phyloP scores from a whole-genome alignment of 2,113 vertebrate genomes.

The Neolamprologus variostigma region DNA sequence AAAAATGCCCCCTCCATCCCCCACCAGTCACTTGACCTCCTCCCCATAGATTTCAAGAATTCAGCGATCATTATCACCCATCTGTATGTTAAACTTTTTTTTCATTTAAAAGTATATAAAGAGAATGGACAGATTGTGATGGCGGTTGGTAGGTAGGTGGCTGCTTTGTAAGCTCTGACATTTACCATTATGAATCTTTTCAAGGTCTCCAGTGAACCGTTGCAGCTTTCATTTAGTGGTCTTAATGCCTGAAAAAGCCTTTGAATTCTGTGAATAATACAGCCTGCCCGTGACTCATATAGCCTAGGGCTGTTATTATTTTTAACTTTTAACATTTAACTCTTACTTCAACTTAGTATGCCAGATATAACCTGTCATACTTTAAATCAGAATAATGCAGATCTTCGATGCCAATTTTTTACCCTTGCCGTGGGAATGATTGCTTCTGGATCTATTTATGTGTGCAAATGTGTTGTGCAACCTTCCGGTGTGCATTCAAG shows the following conservation, averaged over 20 bases:
- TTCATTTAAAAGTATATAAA: background rate
- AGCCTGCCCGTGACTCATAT: background rate
- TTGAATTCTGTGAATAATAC: background rate
- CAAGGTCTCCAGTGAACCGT: background rate
- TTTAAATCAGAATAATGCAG: slow-evolving; percentile 18
- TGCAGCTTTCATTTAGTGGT: background rate
- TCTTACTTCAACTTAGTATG: background rate
- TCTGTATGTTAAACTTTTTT: background rate
- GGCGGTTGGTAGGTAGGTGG: background rate
- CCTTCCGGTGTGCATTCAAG: background rate
- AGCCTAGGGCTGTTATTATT: background rate
- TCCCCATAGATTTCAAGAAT: background rate
- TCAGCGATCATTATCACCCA: background rate
- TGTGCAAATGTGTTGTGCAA: background rate
- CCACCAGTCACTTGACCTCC: background rate
- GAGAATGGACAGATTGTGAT: background rate
- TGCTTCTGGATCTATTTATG: slow-evolving; percentile 4
- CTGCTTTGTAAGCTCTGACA: background rate
- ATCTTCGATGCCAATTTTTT: background rate
- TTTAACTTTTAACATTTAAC: background rate
- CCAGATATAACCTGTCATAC: background rate
- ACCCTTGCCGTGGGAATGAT: background rate
- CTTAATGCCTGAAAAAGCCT: slow-evolving; percentile 3
- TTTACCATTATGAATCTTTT: background rate
- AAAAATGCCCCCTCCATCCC: background rate